Base-by-base conservation (phyloP, 2,888 invertebrate genomes). In the Aleiodes alternator region DNA sequence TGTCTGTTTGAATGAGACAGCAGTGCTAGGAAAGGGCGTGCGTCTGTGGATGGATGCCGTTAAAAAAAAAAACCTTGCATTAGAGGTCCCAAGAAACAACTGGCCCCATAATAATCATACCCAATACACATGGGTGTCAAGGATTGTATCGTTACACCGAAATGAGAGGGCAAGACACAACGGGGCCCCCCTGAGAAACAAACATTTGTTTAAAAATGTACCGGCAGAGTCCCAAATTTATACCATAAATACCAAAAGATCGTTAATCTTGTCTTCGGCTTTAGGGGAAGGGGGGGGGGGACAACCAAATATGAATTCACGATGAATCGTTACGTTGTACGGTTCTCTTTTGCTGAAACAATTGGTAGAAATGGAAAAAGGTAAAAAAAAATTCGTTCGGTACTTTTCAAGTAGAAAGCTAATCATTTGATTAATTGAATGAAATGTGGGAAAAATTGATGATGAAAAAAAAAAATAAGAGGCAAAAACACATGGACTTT, bases 121-220 rank as follows among this genome's bases (percentile, higher is more conserved):
- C 48, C 53, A 48, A 59, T 76, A 51, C 66, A 56, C 31, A 51
- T 61, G 61, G 61, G 48, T 69, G 70, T 64, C 73, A 48, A 71
- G 59, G 61, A 34, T n/a, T 34, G 61, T 7, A 29, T 66, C 61
- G 75, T 75, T 75, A 78, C 79, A 73, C 78, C 71, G 76, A 73
- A 77, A 74, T 80, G 82, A 81, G 78, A 73, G 78, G 75, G 79
- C 16, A 34, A 59, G 23, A 64, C 66, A 73, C 43, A 6, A 34
- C 34, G 34, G 50, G 29, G 69, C 55, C 72, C 66, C 14, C 73
- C 48, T 61, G 51, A 75, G 78, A 80, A 80, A 86, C 86, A 86
- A 86, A 86, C 85, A 84, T 86, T 86, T 84, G 85, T 86, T 86
- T 83, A 84, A 85, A 86, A 86, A 85, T 82, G 82, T 80, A 80